These are phyloP conservation scores for Drosophila kuntzei DNA, from an alignment of 2,888 invertebrate species.

Conservation along the genomic window DNA sequence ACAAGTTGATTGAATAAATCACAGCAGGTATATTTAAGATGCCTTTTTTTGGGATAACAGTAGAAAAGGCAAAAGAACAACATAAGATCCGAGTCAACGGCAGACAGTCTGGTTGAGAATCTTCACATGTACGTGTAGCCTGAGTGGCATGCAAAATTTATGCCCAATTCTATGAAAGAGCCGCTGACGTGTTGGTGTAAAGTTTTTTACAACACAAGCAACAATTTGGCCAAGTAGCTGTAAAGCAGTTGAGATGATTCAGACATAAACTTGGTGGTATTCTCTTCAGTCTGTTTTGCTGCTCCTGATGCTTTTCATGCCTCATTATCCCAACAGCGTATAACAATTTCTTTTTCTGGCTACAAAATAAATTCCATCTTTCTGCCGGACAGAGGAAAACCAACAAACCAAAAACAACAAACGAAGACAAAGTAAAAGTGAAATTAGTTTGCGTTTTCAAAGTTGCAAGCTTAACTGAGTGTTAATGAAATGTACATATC, in stretches of 20 bases:
- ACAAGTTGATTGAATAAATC: constrained; percentile 78
- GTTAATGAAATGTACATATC: neutral
- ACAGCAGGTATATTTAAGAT: constrained; percentile 61
- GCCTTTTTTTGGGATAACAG: constrained; percentile 2
- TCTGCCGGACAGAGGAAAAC: constrained; percentile 3
- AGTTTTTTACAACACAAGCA: constrained; percentile 64
- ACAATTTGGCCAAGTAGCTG: constrained; percentile 76
- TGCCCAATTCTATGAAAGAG: constrained; percentile 36
- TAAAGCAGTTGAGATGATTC: constrained; percentile 52
- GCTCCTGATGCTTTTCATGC: constrained; percentile 55
- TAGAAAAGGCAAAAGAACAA: constrained; percentile 15
- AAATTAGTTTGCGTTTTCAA: constrained; percentile 64
- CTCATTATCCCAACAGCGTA: constrained; percentile 72
- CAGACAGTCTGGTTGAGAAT: constrained; percentile 3
- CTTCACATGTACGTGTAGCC: constrained; percentile 40
- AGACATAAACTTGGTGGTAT: constrained; percentile 35
- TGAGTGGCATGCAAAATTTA: constrained; percentile 63
- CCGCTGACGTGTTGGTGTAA: constrained; percentile 36
- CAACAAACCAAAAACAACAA: neutral
- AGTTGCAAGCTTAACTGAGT: constrained; percentile 21
- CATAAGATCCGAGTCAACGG: constrained; percentile 8
- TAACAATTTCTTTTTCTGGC: constrained; percentile 47
- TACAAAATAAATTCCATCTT: constrained; percentile 37
- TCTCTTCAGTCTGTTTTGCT: constrained; percentile 5
- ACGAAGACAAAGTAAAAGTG: constrained; percentile 27